Evolutionary conservation across 2,113 vertebrate genomes (phyloP).

Genomic region (Redunca redunca): DNA sequence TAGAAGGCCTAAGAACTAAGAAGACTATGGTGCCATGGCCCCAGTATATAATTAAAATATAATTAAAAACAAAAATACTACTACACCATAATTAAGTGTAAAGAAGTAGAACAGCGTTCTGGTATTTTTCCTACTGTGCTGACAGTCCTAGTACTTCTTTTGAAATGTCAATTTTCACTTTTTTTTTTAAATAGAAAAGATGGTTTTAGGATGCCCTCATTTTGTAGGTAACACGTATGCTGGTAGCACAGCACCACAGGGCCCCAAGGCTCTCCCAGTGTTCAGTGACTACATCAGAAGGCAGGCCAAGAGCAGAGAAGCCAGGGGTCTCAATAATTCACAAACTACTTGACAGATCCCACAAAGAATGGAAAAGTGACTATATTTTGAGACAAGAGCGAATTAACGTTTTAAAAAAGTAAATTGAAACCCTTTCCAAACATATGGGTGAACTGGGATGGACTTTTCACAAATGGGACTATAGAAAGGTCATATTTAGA

Average conservation of each 20-base stretch:
- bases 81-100: conserved; percentile 8
- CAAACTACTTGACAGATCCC: not conserved
- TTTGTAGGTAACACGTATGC: not conserved
- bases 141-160: not conserved
- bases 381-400: not conserved
- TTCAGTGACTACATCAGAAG: not conserved
- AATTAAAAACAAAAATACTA: conserved; percentile 48
- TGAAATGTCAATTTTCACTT: not conserved
- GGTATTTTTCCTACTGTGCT: not conserved
- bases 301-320: not conserved
- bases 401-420: not conserved
- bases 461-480: not conserved
- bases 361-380: not conserved
- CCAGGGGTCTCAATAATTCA: not conserved
- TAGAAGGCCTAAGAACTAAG: not conserved
- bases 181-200: not conserved
- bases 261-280: not conserved
- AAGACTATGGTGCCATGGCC: not conserved
- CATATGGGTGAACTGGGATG: not conserved
- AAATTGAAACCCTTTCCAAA: not conserved
- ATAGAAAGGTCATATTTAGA: not conserved
- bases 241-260: fast-evolving
- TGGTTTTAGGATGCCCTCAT: not conserved
- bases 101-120: not conserved
- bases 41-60: conserved; percentile 38